Evolutionary conservation across 2,113 vertebrate species (phyloP), one percentile per base, ranked within the genome.

Genomic region (Rhynchopsitta pachyrhyncha): DNA sequence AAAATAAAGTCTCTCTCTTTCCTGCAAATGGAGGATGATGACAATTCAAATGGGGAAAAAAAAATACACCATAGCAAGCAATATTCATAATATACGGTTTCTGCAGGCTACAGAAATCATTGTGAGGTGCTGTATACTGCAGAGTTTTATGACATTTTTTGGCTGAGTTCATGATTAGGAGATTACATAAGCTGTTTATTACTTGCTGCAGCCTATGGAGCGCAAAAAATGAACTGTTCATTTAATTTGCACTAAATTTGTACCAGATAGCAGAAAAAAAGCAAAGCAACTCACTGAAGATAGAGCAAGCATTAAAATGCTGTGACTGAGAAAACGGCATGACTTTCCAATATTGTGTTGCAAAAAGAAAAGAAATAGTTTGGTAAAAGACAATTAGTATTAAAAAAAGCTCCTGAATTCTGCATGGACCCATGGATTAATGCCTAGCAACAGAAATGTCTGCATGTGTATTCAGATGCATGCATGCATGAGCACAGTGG

Each of bases 121-220:
- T 94, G 83, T 3, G 29, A 97, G 90, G 66, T 94, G 86, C 49
- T 93, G 76, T 91, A 93, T 47, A 88, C 85, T 93, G 94, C 86
- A 94, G 85, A 95, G 82, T 88, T 97, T 97, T 93, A 94, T 90
- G 86, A 90, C 90, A 96, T 88, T 94, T 89, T 97, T 98, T 97
- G 91, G 92, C 95, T 93, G 69, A 96, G 82, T 92, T 97, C 80
- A 96, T 93, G 92, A 97, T 97, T 96, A 91, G 75, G 50, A 97
- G 96, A 97, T 96, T 96, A 97, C 92, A 96, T 96, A 97, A 97
- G 91, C 78, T 97, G 94, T 97, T 96, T 97, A 96, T 96, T 96
- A 93, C 92, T 97, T 94, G 88, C 95, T 95, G 94, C 63, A 95
- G 94, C 93, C 94, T 94, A 91, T 81, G 87, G 95, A 97, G 93